phyloP scores from a whole-genome alignment of 2,888 invertebrate species.

The Itoplectis maculator region DNA sequence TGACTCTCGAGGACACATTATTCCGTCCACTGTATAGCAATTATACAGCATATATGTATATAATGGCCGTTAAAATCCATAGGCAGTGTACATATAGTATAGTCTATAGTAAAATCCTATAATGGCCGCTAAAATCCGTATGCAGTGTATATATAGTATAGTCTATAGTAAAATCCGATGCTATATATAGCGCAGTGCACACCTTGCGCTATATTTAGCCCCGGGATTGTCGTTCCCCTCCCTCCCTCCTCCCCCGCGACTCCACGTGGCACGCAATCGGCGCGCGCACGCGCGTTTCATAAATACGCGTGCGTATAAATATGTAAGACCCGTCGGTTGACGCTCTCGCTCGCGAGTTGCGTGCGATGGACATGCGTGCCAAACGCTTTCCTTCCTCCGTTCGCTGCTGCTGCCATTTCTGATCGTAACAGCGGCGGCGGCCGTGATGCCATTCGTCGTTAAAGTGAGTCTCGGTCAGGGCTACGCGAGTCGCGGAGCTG shows the following conservation, averaged over 20 bases:
- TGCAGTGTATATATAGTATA: no score
- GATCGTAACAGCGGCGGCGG: slow-evolving; percentile 27
- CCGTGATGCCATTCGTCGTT: slow-evolving; percentile 45
- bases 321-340: slow-evolving; percentile 38
- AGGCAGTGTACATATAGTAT: no score
- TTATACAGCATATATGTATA: no score
- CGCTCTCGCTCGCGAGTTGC: slow-evolving; percentile 1
- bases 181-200: no score
- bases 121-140: no score
- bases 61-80: no score
- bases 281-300: slow-evolving; percentile 12
- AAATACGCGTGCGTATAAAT: slow-evolving; percentile 18
- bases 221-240: slow-evolving; percentile 20
- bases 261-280: neutral
- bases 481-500: neutral
- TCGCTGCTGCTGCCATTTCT: neutral
- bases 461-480: slow-evolving; percentile 66
- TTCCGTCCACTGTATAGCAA: neutral
- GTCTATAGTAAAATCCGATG: no score
- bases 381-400: slow-evolving; percentile 5
- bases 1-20: slow-evolving; percentile 35
- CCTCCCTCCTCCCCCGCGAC: slow-evolving; percentile 1
- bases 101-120: no score
- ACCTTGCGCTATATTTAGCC: slow-evolving; percentile 36
- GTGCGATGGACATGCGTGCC: slow-evolving; percentile 22